These are phyloP conservation scores for Luscinia luscinia DNA, from an alignment of 2,797 vertebrate genomes.

Conservation along the genomic window DNA sequence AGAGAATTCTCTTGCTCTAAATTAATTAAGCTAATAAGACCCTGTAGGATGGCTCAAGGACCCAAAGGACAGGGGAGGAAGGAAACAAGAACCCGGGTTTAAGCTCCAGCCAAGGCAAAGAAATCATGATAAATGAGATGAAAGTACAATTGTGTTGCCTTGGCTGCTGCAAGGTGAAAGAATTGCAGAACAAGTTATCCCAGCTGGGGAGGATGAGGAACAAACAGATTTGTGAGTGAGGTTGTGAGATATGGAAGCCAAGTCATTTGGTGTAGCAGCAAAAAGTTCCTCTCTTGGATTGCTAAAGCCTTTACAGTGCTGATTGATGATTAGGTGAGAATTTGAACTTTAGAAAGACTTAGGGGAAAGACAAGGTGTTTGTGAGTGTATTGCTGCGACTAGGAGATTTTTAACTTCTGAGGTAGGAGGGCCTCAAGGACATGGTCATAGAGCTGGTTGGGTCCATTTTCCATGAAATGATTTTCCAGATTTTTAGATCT, in stretches of 20 bases:
- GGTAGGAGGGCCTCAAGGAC: neutral
- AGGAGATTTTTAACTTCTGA: neutral
- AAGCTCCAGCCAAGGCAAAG: conserved; percentile 16
- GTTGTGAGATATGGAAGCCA: neutral
- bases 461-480: neutral
- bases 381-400: neutral
- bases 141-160: neutral
- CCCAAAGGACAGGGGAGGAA: conserved; percentile 30
- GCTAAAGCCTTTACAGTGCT: neutral
- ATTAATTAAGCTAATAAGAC: conserved; percentile 45
- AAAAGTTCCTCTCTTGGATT: neutral
- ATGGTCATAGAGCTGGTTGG: neutral
- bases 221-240: neutral
- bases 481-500: neutral
- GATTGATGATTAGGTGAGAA: neutral
- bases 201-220: neutral
- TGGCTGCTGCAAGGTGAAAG: neutral
- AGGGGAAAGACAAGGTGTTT: fast-evolving
- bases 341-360: neutral
- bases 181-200: neutral
- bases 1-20: conserved; percentile 12
- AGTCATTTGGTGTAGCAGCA: neutral
- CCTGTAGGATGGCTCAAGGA: neutral
- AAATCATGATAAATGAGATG: neutral
- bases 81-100: conserved; percentile 38